Evolutionary conservation across 2,113 vertebrate genomes (phyloP).

Genomic region (Muscicapa adusta): DNA sequence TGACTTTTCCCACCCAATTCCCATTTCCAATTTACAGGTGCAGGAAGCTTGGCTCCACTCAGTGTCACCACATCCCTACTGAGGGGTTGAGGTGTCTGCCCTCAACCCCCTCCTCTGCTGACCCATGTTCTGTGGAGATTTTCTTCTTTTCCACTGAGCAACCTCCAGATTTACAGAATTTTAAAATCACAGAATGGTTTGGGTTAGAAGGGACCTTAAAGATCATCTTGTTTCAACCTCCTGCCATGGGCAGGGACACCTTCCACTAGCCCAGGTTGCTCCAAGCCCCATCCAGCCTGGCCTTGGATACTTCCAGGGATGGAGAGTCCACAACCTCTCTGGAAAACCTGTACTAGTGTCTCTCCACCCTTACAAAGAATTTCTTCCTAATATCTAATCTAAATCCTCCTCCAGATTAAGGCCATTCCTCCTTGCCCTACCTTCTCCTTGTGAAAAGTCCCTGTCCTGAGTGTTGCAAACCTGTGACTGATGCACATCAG

Average conservation of each 20-base stretch:
- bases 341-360: not conserved
- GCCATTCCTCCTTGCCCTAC: not conserved
- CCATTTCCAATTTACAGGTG: not conserved
- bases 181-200: not conserved
- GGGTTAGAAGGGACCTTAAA: not conserved
- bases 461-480: not conserved
- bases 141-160: not conserved
- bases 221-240: accelerated
- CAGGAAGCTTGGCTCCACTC: not conserved
- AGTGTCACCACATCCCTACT: not conserved
- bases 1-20: not conserved
- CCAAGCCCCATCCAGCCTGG: accelerated
- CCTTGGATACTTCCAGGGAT: no score
- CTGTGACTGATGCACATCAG: not conserved
- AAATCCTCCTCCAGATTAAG: not conserved
- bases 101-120: not conserved
- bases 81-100: not conserved
- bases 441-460: not conserved
- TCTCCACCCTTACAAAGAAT: not conserved
- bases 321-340: not conserved
- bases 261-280: not conserved
- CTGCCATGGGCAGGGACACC: not conserved
- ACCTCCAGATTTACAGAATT: not conserved
- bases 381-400: not conserved
- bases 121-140: not conserved